These are phyloP conservation scores for Potorous gilbertii DNA, from an alignment of 2,797 vertebrate genomes.

Conservation along the genomic window DNA sequence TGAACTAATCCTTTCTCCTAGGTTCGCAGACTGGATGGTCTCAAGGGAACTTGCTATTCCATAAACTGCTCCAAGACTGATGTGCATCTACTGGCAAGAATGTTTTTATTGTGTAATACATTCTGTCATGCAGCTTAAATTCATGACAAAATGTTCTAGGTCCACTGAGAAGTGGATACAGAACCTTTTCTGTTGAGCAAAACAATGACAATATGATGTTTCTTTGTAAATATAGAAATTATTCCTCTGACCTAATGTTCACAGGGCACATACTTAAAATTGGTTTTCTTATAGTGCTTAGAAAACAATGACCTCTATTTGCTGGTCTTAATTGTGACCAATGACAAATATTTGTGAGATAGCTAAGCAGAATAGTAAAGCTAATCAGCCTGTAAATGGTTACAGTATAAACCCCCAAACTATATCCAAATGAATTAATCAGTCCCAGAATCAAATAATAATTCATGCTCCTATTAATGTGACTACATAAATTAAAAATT, in stretches of 20 bases:
- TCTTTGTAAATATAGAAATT: conserved; percentile 7
- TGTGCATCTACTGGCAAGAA: neutral
- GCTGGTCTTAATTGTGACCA: neutral
- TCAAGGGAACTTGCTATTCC: neutral
- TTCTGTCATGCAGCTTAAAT: neutral
- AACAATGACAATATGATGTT: conserved; percentile 13
- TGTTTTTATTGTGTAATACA: neutral
- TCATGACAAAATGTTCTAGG: neutral
- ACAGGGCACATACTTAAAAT: neutral
- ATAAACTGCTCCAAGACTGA: neutral
- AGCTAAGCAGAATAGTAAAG: neutral
- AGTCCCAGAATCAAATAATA: neutral
- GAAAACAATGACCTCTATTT: neutral
- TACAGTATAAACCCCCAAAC: neutral
- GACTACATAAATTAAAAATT: conserved; percentile 72
- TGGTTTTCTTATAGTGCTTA: neutral
- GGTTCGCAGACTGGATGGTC: neutral
- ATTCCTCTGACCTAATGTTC: neutral
- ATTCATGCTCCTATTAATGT: conserved; percentile 3
- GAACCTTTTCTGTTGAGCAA: conserved; percentile 24
- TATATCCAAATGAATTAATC: neutral
- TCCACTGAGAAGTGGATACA: conserved; percentile 5
- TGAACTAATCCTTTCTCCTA: neutral
- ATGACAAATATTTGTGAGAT: neutral
- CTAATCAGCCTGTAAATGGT: neutral